Percentiles rank a stretch among this genome's conserved stretches.
Conservation (phyloP, 2,797 vertebrate species). For the Selene dorsalis region DNA sequence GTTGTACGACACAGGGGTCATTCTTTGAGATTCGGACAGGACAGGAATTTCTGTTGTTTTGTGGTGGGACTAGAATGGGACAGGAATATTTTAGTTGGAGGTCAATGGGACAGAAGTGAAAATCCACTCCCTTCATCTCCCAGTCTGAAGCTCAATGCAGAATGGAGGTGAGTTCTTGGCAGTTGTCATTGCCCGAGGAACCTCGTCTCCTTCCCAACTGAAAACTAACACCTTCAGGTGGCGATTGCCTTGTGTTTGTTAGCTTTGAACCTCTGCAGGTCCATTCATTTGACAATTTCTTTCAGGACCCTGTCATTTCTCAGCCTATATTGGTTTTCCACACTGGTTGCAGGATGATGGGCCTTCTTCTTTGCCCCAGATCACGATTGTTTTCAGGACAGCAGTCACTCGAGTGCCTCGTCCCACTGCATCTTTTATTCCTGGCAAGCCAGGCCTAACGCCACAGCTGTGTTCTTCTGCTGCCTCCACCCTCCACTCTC, state of each 20-base stretch:
- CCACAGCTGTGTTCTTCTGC: neutral
- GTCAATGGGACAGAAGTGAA: too few relatives aligned
- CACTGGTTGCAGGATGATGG: neutral
- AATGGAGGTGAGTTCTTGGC: neutral
- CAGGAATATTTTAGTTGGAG: too few relatives aligned
- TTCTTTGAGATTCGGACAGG: too few relatives aligned
- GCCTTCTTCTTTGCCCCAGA: slow-evolving; percentile 1
- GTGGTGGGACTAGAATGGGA: too few relatives aligned
- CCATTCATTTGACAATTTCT: neutral
- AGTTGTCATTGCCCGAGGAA: neutral
- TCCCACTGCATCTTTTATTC: slow-evolving; percentile 7
- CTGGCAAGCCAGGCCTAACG: neutral
- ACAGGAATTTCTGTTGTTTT: too few relatives aligned
- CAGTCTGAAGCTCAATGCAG: neutral
- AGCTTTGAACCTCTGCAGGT: neutral
- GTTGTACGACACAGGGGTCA: too few relatives aligned
- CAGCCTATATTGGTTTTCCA: neutral
- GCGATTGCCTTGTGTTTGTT: neutral
- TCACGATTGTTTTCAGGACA: slow-evolving; percentile 13
- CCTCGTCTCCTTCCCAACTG: neutral
- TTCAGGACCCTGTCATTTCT: neutral
- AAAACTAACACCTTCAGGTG: neutral
- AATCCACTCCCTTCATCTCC: neutral
- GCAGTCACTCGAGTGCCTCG: neutral
- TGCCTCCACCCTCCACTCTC: slow-evolving; percentile 15